phyloP scores from a whole-genome alignment of 2,113 vertebrate species.

The Nycticryphes semicollaris region DNA sequence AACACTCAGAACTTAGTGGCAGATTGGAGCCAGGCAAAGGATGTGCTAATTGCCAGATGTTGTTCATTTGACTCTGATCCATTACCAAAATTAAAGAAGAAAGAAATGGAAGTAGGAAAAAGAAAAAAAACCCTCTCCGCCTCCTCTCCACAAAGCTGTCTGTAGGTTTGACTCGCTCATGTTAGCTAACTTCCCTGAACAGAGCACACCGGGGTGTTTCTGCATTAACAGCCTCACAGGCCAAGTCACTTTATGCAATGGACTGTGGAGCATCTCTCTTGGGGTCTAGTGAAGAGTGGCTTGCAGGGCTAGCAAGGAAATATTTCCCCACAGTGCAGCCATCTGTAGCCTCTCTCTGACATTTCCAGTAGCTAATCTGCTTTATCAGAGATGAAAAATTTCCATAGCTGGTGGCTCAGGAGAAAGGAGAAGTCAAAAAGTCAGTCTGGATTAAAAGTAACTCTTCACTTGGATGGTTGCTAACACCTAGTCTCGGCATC shows the following conservation, averaged over 20 bases:
- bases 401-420: conserved; percentile 14
- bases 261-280: conserved; percentile 60
- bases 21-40: conserved; percentile 60
- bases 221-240: conserved; percentile 44
- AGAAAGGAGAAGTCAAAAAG: conserved; percentile 44
- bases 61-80: conserved; percentile 70
- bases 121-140: neutral
- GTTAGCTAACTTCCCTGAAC: neutral
- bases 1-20: conserved; percentile 73
- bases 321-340: conserved; percentile 65
- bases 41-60: conserved; percentile 75
- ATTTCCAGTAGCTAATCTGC: conserved; percentile 44
- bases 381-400: conserved; percentile 45
- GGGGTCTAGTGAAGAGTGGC: neutral
- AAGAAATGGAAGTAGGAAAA: neutral
- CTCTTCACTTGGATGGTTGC: conserved; percentile 11
- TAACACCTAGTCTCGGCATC: neutral
- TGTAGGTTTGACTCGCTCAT: conserved; percentile 2
- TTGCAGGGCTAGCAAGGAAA: conserved; percentile 40
- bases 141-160: conserved; percentile 38
- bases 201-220: conserved; percentile 42
- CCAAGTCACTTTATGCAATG: conserved; percentile 53
- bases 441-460: conserved; percentile 26
- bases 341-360: conserved; percentile 62
- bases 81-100: conserved; percentile 58